A percentile compares a stretch with the other conserved stretches of the same genome.
phyloP scores from a whole-genome alignment of 2,113 vertebrate genomes.

The Lycaon pictus region DNA sequence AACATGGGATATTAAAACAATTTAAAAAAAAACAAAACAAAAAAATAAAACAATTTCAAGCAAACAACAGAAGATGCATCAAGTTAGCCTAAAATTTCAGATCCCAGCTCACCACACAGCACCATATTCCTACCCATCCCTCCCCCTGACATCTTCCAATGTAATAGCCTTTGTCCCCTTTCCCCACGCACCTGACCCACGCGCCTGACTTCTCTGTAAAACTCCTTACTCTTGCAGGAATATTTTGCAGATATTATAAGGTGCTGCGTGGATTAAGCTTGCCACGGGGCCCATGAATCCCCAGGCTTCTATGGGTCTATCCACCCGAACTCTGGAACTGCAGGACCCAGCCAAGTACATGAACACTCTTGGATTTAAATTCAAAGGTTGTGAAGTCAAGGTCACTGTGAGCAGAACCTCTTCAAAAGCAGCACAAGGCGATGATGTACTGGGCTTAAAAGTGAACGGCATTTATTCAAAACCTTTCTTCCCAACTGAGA shows the following conservation, averaged over 20 bases:
- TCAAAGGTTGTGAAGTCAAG: not conserved
- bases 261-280: not conserved
- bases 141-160: not conserved
- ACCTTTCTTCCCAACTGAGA: too few relatives aligned
- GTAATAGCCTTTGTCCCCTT: not conserved
- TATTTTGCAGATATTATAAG: fast-evolving
- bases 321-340: fast-evolving
- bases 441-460: not conserved
- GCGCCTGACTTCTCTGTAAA: not conserved
- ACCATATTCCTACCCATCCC: not conserved
- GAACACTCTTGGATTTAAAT: not conserved
- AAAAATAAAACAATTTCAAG: not conserved
- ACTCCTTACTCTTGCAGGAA: not conserved
- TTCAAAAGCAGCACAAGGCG: not conserved
- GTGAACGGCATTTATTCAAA: not conserved
- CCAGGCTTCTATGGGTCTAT: not conserved
- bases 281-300: fast-evolving
- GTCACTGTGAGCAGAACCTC: not conserved
- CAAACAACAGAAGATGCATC: not conserved
- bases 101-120: not conserved
- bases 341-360: too few relatives aligned
- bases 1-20: not conserved
- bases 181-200: fast-evolving
- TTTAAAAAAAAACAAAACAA: too few relatives aligned
- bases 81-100: not conserved